Conservation (phyloP, 2,888 invertebrate genomes). For the Lypha dubia region DNA sequence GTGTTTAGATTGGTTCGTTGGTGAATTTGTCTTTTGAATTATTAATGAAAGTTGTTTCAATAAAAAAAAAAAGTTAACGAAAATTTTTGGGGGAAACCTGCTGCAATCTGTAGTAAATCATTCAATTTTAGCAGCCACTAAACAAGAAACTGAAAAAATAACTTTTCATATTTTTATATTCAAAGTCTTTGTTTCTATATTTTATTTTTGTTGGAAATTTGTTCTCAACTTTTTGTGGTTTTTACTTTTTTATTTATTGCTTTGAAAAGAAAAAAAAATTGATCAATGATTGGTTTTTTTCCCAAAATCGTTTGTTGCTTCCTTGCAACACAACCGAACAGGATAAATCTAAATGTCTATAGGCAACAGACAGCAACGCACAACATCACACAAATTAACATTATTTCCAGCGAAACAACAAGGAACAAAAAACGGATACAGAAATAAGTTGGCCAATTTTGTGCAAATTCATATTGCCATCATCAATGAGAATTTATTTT, state of each 20-base stretch:
- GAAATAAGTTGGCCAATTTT: conserved; percentile 64
- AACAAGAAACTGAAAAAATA: too few species aligned
- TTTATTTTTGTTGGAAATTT: conserved; percentile 29
- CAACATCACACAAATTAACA: conserved; percentile 22
- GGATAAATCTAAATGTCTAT: conserved; percentile 47
- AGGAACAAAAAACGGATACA: not conserved
- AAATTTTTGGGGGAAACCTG: conserved; percentile 40
- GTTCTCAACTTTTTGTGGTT: conserved; percentile 36
- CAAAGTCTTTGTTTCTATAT: conserved; percentile 50
- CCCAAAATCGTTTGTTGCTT: conserved; percentile 47
- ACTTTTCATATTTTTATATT: conserved; percentile 39
- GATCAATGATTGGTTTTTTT: conserved; percentile 69
- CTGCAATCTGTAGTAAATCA: conserved; percentile 64
- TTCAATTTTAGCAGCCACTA: conserved; percentile 66
- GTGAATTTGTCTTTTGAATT: conserved; percentile 81
- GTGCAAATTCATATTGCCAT: conserved; percentile 62
- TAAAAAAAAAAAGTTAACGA: conserved; percentile 33
- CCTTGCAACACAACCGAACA: conserved; percentile 10
- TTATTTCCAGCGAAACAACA: conserved; percentile 2
- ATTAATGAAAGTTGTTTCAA: conserved; percentile 78
- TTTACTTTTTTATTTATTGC: conserved; percentile 17
- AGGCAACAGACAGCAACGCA: conserved; percentile 28
- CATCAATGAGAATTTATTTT: conserved; percentile 24
- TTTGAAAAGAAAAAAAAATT: conserved; percentile 13
- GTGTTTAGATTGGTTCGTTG: conserved; percentile 38